Evolutionary conservation across 2,888 invertebrate species (phyloP), one percentile per base, ranked within the genome.

Genomic region (Acleris laterana): DNA sequence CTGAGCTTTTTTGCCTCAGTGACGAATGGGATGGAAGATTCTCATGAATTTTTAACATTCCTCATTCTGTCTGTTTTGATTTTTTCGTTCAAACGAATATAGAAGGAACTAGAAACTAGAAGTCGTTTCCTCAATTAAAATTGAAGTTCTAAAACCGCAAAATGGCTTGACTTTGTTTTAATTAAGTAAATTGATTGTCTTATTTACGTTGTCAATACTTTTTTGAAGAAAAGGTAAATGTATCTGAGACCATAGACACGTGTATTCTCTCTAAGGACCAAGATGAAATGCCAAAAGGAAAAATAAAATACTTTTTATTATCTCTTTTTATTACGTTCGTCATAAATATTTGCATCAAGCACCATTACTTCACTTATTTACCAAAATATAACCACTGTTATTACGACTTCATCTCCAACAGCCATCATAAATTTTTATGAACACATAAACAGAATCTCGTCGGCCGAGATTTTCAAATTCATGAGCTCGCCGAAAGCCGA

Each of bases 371-470:
- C 44, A 17, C 55, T 61, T 65, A 61, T 65, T 65, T 61, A 65
- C 55, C 51, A 42, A 52, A 28, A 57, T 32, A 53, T 48, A 64
- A 49, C 65, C 50, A 48, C 58, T 28, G 55, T 61, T 60, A 60
- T 65, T 65, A 65, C 65, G 60, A 65, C 60, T 60, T 56, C n/a
- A 59, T 64, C 60, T 60, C 56, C 32, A 55, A 44, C 28, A 42
- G 53, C 22, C 7, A 50, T 61, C 60, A 65, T 65, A 65, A 61
- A 61, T 64, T 65, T 65, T 65, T 65, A 65, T 65, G 65, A 65
- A 61, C 65, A 59, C 55, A 65, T 65, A 65, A 65, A 65, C 65
- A 60, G 60, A 65, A 56, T 55, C 65, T 65, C 60, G 55, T 48
- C 25, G 20, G 19, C 49, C 53, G 65, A 46, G 60, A 60, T 68